Conservation (phyloP, 2,113 vertebrate genomes). For the Lethenteron reissneri region DNA sequence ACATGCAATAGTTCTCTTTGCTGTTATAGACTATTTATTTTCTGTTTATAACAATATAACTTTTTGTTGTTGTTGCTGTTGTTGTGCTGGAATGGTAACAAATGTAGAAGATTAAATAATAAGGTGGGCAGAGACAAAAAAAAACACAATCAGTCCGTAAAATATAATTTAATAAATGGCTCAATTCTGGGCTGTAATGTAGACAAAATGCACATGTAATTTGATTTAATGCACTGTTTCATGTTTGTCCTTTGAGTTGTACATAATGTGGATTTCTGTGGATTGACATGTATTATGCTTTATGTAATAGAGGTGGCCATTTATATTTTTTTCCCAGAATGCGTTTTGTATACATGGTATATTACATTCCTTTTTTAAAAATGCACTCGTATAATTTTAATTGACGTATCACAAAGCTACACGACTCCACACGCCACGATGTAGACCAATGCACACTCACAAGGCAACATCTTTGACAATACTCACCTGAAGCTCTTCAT, state of each 20-base stretch:
- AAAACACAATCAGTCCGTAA: neutral
- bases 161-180: conserved; percentile 5
- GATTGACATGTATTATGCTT: neutral
- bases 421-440: no score
- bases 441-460: no score
- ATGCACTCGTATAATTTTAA: no score
- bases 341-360: neutral
- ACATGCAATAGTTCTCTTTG: neutral
- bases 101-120: neutral
- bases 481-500: no score
- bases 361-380: no score
- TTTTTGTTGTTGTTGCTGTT: neutral
- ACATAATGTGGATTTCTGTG: conserved; percentile 1
- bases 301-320: conserved; percentile 3
- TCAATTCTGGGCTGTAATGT: neutral
- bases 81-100: no score
- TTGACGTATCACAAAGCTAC: no score
- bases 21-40: conserved; percentile 5
- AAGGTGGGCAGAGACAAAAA: neutral
- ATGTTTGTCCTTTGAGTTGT: conserved; percentile 1
- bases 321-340: neutral
- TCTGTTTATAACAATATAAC: conserved; percentile 3
- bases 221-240: conserved; percentile 5
- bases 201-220: conserved; percentile 1
- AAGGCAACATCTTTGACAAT: no score